Percentiles rank a stretch among this genome's conserved stretches.
These are phyloP conservation scores for Fragum fragum DNA, from an alignment of 2,888 invertebrate genomes.

Conservation along the genomic window DNA sequence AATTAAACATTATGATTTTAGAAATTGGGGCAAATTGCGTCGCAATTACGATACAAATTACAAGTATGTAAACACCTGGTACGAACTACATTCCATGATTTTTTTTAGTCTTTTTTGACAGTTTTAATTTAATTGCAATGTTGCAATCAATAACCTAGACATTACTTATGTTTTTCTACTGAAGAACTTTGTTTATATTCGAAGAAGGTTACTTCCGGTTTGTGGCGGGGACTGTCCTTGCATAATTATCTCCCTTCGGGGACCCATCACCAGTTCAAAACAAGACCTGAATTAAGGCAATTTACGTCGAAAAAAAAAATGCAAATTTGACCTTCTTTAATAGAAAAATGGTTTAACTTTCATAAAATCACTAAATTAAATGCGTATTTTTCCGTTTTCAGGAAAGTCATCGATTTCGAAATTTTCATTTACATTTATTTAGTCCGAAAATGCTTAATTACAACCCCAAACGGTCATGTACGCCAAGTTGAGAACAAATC, in stretches of 20 bases:
- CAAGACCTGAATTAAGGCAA: background rate
- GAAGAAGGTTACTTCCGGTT: background rate
- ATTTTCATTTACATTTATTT: slow-evolving; percentile 7
- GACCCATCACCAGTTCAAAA: background rate
- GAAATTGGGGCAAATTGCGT: background rate
- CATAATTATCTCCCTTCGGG: background rate
- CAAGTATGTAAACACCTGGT: background rate
- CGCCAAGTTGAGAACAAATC: background rate
- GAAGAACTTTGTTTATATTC: background rate
- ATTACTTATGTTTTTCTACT: background rate
- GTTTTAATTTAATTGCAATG: background rate
- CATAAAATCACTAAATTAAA: background rate
- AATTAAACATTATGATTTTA: background rate
- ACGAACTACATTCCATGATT: background rate
- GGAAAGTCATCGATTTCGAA: background rate
- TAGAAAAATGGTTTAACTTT: slow-evolving; percentile 4
- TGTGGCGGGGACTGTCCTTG: background rate
- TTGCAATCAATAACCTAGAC: background rate
- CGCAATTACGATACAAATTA: background rate
- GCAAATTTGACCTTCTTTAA: background rate
- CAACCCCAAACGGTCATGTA: background rate
- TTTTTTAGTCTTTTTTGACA: background rate
- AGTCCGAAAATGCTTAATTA: background rate
- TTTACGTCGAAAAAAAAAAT: background rate
- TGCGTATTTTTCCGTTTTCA: slow-evolving; percentile 19